Base-by-base conservation (phyloP, 2,113 vertebrate genomes). In the Notothenia coriiceps region DNA sequence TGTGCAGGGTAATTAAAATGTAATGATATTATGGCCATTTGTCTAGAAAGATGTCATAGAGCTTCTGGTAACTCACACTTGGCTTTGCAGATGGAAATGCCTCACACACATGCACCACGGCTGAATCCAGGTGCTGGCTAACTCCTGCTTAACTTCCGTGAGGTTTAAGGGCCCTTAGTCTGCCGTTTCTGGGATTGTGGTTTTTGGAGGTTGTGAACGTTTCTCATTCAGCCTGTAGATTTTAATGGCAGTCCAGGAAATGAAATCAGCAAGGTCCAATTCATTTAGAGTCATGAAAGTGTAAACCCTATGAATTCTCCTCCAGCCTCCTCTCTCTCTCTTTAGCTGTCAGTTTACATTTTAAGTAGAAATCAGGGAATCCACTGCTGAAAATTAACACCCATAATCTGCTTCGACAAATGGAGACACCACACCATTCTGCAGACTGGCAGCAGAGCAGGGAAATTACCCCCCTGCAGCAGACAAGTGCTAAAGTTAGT, bases 321-420 rank as follows among this genome's bases (percentile, higher is more conserved):
- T 52, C 15, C n/a, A 29, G 35, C 52, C 56, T 43, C 22, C 56
- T 35, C 17, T 6, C 15, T 35, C 56, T 40, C 52, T 35, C 70
- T 63, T 1, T 40, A 80, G 65, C 46, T 82, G 75, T 74, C 79
- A 79, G 78, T 79, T 86, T 65, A 71, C 33, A 77, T 62, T 79
- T 20, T 65, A 83, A 77, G 70, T 33, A 64, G 74, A 72, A 82
- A 80, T 77, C 73, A 74, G 52, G 55, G 63, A 63, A 22, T 77
- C 56, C 43, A 22, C 71, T 70, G 50, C 71, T 90, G 70, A 86
- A 86, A 86, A 82, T 71, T 12, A 83, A 82, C 72, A 85, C 80
- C 62, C 78, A 60, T 64, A 80, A 87, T 86, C 80, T 79, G 18
- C 56, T 64, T 64, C 52, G 46, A 52, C 52, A 70, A 54, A 51